Percentiles rank a stretch among this genome's conserved stretches.
Conservation (phyloP, 2,797 vertebrate species). For the Chiroxiphia lanceolata region DNA sequence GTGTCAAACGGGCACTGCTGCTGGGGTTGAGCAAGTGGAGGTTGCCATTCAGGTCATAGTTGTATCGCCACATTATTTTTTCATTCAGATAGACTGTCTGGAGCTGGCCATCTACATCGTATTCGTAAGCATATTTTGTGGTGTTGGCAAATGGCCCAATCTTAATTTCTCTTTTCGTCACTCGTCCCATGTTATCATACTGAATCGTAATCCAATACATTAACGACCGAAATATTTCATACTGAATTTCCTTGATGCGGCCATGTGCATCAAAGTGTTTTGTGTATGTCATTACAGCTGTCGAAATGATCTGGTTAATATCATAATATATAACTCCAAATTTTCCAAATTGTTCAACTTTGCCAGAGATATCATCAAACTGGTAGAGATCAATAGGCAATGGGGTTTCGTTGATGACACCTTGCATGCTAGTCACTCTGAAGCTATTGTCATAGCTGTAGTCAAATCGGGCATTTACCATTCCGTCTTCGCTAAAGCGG, state of each 20-base stretch:
- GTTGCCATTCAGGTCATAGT: conserved; percentile 97
- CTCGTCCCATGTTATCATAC: conserved; percentile 95
- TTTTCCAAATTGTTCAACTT: conserved; percentile 97
- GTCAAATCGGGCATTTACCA: conserved; percentile 98
- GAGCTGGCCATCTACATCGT: conserved; percentile 96
- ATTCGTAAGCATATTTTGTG: conserved; percentile 95
- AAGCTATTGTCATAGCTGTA: conserved; percentile 98
- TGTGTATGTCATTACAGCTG: conserved; percentile 98
- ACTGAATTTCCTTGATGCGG: conserved; percentile 96
- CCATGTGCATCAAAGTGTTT: conserved; percentile 97
- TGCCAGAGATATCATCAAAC: conserved; percentile 98
- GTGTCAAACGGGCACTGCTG: conserved; percentile 87
- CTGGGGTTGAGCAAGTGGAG: conserved; percentile 93
- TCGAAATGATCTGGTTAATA: conserved; percentile 99
- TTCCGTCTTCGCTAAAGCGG: conserved; percentile 96
- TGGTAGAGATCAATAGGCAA: conserved; percentile 97
- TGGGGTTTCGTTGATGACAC: conserved; percentile 97
- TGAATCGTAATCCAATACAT: conserved; percentile 99
- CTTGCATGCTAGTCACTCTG: conserved; percentile 96
- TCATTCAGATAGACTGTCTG: conserved; percentile 95
- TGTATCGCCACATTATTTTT: conserved; percentile 96
- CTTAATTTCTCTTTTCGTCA: conserved; percentile 94
- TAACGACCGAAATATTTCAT: conserved; percentile 94
- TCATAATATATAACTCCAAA: conserved; percentile 99
- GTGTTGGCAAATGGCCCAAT: conserved; percentile 97